Conservation (phyloP, 1,140 invertebrate species). For the Tribolium madens region DNA sequence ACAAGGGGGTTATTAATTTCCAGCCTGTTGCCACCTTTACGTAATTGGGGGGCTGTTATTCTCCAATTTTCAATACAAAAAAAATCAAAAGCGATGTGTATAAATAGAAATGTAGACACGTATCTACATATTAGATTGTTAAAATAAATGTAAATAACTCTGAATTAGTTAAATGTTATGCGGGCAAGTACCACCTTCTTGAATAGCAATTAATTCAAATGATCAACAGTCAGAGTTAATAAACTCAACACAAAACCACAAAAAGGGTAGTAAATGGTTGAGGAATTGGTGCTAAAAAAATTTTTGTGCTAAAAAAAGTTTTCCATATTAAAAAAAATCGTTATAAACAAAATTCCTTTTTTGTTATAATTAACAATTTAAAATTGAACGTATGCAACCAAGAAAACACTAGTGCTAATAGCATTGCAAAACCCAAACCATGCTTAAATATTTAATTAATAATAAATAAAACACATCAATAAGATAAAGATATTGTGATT, state of each 20-base stretch:
- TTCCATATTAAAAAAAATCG: too few relatives aligned
- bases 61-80: not conserved
- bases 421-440: too few relatives aligned
- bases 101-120: too few relatives aligned
- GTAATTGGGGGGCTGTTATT: not conserved
- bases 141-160: not conserved
- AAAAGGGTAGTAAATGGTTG: not conserved
- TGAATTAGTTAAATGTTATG: not conserved
- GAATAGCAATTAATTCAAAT: not conserved
- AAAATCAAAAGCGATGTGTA: not conserved
- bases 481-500: too few relatives aligned
- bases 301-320: too few relatives aligned
- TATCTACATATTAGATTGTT: not conserved
- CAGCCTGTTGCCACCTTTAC: not conserved
- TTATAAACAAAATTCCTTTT: too few relatives aligned
- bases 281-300: too few relatives aligned
- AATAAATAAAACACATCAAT: too few relatives aligned
- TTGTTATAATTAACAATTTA: too few relatives aligned
- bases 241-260: not conserved
- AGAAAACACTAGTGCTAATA: too few relatives aligned
- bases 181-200: not conserved
- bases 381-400: too few relatives aligned
- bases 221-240: not conserved
- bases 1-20: slow-evolving; percentile 5
- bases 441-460: too few relatives aligned